These are phyloP conservation scores for Pomatorhinus ruficollis DNA, from an alignment of 2,113 vertebrate genomes.

Conservation along the genomic window DNA sequence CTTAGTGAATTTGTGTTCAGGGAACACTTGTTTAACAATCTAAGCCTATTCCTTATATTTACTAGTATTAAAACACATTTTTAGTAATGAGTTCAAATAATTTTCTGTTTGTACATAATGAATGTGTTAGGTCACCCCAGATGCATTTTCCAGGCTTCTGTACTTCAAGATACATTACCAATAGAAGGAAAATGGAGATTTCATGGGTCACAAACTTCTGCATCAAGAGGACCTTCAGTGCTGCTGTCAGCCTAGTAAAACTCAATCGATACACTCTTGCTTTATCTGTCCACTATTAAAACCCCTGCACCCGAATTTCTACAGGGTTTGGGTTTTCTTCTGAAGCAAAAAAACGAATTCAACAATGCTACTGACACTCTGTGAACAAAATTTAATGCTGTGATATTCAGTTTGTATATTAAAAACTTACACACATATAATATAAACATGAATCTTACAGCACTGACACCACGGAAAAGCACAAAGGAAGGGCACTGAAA, in stretches of 20 bases:
- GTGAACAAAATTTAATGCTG: background rate
- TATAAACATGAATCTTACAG: background rate
- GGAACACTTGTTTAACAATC: background rate
- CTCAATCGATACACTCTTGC: constrained; percentile 1
- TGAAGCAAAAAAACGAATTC: background rate
- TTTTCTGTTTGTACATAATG: background rate
- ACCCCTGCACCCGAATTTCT: background rate
- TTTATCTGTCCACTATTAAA: constrained; percentile 19
- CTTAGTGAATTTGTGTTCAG: background rate
- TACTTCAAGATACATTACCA: constrained; percentile 47
- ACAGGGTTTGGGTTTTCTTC: background rate
- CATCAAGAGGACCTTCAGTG: constrained; percentile 60
- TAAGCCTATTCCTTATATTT: background rate
- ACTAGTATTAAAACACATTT: background rate
- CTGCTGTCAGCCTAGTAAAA: constrained; percentile 39
- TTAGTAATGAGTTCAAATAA: background rate
- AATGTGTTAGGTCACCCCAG: background rate
- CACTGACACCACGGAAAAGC: fast-evolving
- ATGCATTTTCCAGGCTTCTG: constrained; percentile 3
- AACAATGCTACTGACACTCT: background rate
- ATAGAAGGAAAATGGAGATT: constrained; percentile 59
- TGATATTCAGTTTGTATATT: background rate
- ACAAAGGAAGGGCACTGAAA: background rate
- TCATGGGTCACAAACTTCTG: constrained; percentile 67
- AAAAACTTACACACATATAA: background rate